Conservation (phyloP, 2,888 invertebrate genomes). For the Drosophila monieri region DNA sequence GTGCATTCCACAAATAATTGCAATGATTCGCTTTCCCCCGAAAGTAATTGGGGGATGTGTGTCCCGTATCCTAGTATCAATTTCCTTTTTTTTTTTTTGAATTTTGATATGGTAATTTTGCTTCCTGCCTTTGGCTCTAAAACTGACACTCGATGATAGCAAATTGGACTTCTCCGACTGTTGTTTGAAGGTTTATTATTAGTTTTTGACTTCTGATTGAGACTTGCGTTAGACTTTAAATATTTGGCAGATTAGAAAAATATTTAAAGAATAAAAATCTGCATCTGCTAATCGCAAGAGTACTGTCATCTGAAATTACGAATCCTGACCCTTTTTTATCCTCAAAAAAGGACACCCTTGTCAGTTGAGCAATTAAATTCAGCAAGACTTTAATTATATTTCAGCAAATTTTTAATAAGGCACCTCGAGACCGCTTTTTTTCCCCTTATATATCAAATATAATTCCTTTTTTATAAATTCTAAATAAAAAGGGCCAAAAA, state of each 20-base stretch:
- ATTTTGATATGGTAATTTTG: conserved; percentile 68
- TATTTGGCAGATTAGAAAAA: background rate
- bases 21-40: conserved; percentile 46
- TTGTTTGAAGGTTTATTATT: conserved; percentile 57
- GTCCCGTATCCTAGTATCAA: conserved; percentile 16
- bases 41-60: conserved; percentile 47
- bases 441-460: conserved; percentile 10
- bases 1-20: conserved; percentile 78
- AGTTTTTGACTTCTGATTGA: conserved; percentile 69
- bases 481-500: conserved; percentile 51
- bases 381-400: conserved; percentile 70
- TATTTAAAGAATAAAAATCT: background rate
- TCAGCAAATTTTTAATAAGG: conserved; percentile 77
- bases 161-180: background rate
- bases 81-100: conserved; percentile 26
- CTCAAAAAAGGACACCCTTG: conserved; percentile 47
- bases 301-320: conserved; percentile 35
- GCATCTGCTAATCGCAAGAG: conserved; percentile 20
- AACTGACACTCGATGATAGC: conserved; percentile 27
- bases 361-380: conserved; percentile 70
- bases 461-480: conserved; percentile 19
- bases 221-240: conserved; percentile 34
- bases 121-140: conserved; percentile 25
- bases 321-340: conserved; percentile 12
- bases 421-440: conserved; percentile 20